These are phyloP conservation scores for Trachelus stipa DNA, from an alignment of 2,888 invertebrate species.

Conservation along the genomic window DNA sequence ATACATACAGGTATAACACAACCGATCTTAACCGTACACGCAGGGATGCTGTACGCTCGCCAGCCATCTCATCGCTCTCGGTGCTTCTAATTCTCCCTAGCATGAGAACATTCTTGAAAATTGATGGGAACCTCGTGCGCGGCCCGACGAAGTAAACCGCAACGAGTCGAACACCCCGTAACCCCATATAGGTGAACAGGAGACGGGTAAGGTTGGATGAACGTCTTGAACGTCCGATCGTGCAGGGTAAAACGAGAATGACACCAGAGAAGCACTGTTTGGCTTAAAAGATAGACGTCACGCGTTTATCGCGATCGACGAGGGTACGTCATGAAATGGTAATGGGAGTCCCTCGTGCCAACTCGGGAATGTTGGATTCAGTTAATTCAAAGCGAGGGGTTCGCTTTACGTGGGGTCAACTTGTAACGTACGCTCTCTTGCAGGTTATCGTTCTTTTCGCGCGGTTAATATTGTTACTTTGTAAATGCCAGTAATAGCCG, in stretches of 20 bases:
- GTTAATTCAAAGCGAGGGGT: neutral
- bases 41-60: neutral
- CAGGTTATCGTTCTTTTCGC: neutral
- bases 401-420: neutral
- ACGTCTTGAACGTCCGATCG: neutral
- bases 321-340: neutral
- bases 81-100: slow-evolving; percentile 41
- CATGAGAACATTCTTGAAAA: slow-evolving; percentile 29
- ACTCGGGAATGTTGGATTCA: neutral
- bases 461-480: neutral
- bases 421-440: neutral
- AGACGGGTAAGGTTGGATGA: neutral
- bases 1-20: neutral
- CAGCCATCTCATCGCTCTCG: slow-evolving; percentile 37
- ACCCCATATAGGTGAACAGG: neutral
- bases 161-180: slow-evolving; percentile 7
- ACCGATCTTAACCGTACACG: neutral
- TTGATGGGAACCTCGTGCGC: slow-evolving; percentile 26
- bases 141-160: slow-evolving; percentile 21
- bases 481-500: neutral
- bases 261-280: neutral
- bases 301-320: neutral
- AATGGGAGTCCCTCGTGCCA: neutral
- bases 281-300: neutral
- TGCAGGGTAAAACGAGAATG: neutral